A percentile compares a stretch with the other conserved stretches of the same genome.
phyloP scores from a whole-genome alignment of 2,888 invertebrate genomes.

The Spicauda simplicius region DNA sequence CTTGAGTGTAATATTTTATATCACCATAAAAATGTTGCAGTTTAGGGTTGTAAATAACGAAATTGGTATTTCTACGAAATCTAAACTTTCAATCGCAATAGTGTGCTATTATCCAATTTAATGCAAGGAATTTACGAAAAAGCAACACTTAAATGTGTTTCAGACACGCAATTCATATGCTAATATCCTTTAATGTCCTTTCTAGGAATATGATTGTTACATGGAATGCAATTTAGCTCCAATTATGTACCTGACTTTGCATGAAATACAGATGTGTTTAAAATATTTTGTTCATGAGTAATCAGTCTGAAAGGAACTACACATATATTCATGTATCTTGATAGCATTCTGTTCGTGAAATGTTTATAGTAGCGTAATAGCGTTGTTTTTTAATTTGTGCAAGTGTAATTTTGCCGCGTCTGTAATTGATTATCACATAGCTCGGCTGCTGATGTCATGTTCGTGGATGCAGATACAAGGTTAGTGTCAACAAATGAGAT shows the following conservation, averaged over 20 bases:
- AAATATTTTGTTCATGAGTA: neutral
- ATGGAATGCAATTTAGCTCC: slow-evolving; percentile 4
- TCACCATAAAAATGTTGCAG: too few relatives aligned
- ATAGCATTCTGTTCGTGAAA: slow-evolving; percentile 16
- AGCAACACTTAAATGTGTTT: slow-evolving; percentile 26
- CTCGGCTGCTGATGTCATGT: slow-evolving; percentile 71
- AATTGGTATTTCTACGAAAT: slow-evolving; percentile 7
- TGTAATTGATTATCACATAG: slow-evolving; percentile 58
- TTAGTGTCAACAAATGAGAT: slow-evolving; percentile 78
- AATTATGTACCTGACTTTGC: slow-evolving; percentile 5
- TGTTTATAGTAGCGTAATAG: slow-evolving; percentile 7
- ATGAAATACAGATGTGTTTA: neutral
- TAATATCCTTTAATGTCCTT: slow-evolving; percentile 15
- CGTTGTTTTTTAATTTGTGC: slow-evolving; percentile 26
- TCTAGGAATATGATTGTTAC: slow-evolving; percentile 5
- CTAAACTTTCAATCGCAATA: neutral
- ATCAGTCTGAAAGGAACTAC: neutral
- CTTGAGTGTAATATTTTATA: too few relatives aligned
- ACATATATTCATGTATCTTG: neutral
- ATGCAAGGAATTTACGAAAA: slow-evolving; percentile 7
- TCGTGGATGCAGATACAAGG: slow-evolving; percentile 68
- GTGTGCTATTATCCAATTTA: neutral
- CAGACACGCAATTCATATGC: slow-evolving; percentile 35
- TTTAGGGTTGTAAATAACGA: neutral
- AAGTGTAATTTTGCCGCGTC: slow-evolving; percentile 52